Evolutionary conservation across 2,888 invertebrate genomes (phyloP).

Genomic region (Cataglyphis altisquamis): DNA sequence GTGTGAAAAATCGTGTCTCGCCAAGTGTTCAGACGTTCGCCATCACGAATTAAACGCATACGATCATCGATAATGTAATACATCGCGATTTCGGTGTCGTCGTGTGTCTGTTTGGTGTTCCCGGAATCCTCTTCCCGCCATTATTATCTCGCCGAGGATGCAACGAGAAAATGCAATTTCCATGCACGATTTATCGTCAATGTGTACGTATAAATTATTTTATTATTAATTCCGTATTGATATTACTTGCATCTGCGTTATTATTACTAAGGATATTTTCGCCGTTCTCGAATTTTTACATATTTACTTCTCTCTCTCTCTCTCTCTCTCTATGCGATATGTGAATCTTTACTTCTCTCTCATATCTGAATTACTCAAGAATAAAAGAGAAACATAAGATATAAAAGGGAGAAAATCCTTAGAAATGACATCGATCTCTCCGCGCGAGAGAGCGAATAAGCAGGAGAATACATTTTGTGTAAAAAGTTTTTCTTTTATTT

Average conservation of each 20-base stretch:
- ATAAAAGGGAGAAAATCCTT: background rate
- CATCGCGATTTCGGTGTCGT: background rate
- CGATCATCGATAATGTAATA: background rate
- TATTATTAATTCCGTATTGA: background rate
- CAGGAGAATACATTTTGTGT: slow-evolving; percentile 64
- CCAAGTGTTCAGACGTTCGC: background rate
- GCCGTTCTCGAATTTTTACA: background rate
- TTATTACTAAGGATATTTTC: background rate
- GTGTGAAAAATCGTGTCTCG: background rate
- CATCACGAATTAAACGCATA: too few relatives aligned
- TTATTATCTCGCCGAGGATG: too few relatives aligned
- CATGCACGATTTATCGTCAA: background rate
- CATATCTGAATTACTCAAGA: background rate
- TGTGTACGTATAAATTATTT: background rate
- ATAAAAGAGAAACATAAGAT: background rate
- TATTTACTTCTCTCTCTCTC: too few relatives aligned
- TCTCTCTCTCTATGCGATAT: too few relatives aligned
- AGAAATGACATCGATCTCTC: background rate
- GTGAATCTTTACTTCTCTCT: too few relatives aligned
- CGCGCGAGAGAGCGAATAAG: background rate
- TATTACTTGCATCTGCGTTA: background rate
- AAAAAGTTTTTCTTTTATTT: slow-evolving; percentile 82
- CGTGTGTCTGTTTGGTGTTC: too few relatives aligned
- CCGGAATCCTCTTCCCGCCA: too few relatives aligned
- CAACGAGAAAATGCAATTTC: background rate